phyloP scores from a whole-genome alignment of 1,140 invertebrate species.

The Melipona quadrifasciata region DNA sequence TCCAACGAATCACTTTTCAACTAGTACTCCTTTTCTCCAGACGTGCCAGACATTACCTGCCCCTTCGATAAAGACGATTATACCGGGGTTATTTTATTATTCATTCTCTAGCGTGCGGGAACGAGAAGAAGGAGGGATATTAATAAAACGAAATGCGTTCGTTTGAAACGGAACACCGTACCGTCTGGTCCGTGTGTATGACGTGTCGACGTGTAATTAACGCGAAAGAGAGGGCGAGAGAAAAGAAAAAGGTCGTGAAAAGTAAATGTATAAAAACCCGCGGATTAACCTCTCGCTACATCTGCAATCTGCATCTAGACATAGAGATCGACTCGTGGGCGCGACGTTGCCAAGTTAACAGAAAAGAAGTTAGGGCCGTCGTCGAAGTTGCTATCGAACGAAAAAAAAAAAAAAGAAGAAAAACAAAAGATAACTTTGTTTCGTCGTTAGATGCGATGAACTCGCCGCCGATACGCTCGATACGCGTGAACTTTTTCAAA shows the following conservation, averaged over 20 bases:
- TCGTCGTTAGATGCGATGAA: no score
- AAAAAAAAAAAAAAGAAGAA: no score
- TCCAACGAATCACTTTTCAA: slow-evolving; percentile 4
- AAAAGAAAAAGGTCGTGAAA: slow-evolving; percentile 19
- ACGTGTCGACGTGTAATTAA: slow-evolving; percentile 55
- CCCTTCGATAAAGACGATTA: slow-evolving; percentile 26
- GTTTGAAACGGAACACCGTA: slow-evolving; percentile 14
- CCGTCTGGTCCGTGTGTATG: slow-evolving; percentile 21
- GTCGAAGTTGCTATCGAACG: background rate
- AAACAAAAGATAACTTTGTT: no score
- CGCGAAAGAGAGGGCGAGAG: slow-evolving; percentile 33
- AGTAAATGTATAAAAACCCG: slow-evolving; percentile 12
- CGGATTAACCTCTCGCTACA: slow-evolving; percentile 29
- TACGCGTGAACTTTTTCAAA: no score
- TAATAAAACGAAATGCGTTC: background rate
- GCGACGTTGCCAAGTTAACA: slow-evolving; percentile 21
- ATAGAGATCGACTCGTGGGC: slow-evolving; percentile 25
- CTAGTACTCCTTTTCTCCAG: background rate
- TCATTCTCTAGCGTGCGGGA: slow-evolving; percentile 3
- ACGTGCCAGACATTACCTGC: background rate
- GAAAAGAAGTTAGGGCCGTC: background rate
- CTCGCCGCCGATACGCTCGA: no score
- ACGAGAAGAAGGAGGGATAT: slow-evolving; percentile 7
- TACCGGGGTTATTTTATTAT: slow-evolving; percentile 12
- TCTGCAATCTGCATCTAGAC: slow-evolving; percentile 30